Evolutionary conservation across 2,797 vertebrate species (phyloP).

Genomic region (Syngnathus acus): DNA sequence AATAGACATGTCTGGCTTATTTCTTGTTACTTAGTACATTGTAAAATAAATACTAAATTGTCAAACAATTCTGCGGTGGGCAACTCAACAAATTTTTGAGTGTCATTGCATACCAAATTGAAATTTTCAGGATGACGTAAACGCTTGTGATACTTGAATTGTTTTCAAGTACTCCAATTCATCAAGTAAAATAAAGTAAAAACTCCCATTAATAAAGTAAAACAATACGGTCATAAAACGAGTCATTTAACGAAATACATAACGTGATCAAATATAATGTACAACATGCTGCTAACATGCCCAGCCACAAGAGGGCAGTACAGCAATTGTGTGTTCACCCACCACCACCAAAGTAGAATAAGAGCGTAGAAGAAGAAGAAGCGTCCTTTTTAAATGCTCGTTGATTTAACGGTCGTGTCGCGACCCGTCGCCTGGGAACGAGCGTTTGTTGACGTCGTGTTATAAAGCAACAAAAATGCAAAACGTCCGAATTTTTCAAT

Average conservation of each 20-base stretch:
- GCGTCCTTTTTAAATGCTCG: constrained; percentile 60
- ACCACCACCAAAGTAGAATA: constrained; percentile 22
- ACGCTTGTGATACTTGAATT: neutral
- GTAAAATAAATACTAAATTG: neutral
- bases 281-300: neutral
- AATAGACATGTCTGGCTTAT: neutral
- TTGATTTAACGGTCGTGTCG: constrained; percentile 16
- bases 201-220: neutral
- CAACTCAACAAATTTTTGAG: neutral
- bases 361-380: neutral
- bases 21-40: neutral
- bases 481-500: neutral
- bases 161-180: neutral
- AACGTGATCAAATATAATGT: no score
- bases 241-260: no score
- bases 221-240: neutral
- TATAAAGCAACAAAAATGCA: neutral
- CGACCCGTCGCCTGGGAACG: no score
- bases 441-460: neutral
- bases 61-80: neutral
- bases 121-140: neutral
- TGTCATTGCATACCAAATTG: neutral
- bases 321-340: no score
- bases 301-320: constrained; percentile 7
- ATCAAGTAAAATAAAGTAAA: neutral